Evolutionary conservation across 2,888 invertebrate genomes (phyloP).

Genomic region (Cancer borealis): DNA sequence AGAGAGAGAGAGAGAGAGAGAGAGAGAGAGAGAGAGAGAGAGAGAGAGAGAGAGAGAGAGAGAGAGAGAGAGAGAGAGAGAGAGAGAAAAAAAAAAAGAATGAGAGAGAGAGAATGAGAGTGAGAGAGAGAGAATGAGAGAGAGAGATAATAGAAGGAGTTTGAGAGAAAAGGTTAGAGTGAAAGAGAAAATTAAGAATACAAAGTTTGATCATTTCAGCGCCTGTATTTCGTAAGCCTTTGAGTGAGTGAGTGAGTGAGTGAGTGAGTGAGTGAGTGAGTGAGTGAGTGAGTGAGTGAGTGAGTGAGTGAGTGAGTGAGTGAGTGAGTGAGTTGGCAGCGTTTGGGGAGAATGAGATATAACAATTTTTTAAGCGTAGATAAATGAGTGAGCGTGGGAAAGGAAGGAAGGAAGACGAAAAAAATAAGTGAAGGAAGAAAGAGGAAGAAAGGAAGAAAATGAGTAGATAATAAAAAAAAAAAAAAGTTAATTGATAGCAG

Average conservation of each 20-base stretch:
- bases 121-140: not conserved
- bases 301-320: constrained; percentile 36
- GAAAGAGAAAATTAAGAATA: not conserved
- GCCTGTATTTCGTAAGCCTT: not conserved
- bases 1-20: constrained; percentile 38
- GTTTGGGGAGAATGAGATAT: not conserved
- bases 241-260: not conserved
- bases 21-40: not conserved
- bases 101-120: constrained; percentile 16
- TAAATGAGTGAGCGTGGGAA: not conserved
- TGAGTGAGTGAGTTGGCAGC: not conserved
- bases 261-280: not conserved
- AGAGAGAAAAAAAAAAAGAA: constrained; percentile 23
- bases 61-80: constrained; percentile 3
- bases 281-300: not conserved
- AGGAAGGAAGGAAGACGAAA: not conserved
- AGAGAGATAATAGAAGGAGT: not conserved
- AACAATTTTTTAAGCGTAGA: not conserved
- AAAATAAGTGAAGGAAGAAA: not conserved
- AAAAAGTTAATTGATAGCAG: not conserved
- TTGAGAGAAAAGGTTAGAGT: not conserved
- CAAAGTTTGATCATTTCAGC: not conserved
- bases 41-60: not conserved
- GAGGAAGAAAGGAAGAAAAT: not conserved
- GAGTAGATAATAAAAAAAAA: not conserved